Base-by-base conservation (phyloP, 2,888 invertebrate species). In the Nyleta sp. region DNA sequence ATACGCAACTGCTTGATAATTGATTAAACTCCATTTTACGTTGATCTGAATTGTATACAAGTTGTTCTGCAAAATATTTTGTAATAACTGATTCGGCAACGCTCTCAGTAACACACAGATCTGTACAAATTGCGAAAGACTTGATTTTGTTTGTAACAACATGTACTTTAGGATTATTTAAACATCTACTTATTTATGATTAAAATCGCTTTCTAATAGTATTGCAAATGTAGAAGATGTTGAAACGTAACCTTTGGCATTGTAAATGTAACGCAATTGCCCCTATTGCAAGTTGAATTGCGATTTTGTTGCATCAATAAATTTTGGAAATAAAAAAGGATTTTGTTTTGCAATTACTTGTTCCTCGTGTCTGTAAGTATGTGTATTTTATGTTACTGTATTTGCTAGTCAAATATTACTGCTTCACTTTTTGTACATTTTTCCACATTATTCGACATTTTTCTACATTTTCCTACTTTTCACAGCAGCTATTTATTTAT, bases 41-140 rank as follows among this genome's bases (percentile, higher is more conserved):
- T 57, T 57, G 62, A 76, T 76, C 70, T 70, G 65, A 76, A 71
- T 70, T 62, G 44, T 50, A 33, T 24, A 64, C 28, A n/a, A 65
- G 48, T 71, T 59, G 18, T 50, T 46, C 20, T 44, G 60, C 55
- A 67, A 65, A 77, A 60, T 48, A 59, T 33, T 52, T 46, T 31
- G 60, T 35, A 42, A 40, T 22, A 44, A 67, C 50, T 59, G 20
- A 53, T 33, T 55, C 52, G 48, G 28, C 55, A 4, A 22, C 28
- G 28, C 22, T 35, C 24, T 40, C 42, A 17, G 31, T 46, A 60
- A 59, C 13, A 46, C 38, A 33, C 53, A 78, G 77, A 74, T 78
- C 73, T 80, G 78, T 76, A 78, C 73, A 75, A 80, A 78, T 72
- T 77, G 60, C 50, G 33, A 55, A 65, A 78, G 67, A 42, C 40